A percentile compares a stretch with the other conserved stretches of the same genome.
Conservation (phyloP, 2,888 invertebrate species). For the Abrostola tripartita region DNA sequence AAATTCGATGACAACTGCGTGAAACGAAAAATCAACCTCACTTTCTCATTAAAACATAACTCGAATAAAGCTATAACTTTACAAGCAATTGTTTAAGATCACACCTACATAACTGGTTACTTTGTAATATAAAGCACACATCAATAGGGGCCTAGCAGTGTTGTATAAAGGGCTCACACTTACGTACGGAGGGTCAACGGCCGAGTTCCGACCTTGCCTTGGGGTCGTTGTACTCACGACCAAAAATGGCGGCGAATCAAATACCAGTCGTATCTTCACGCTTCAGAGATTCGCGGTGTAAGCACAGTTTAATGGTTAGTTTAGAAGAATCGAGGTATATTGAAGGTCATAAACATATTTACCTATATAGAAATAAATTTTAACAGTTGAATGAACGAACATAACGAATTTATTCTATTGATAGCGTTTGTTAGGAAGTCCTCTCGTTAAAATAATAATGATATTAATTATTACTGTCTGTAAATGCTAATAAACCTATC, state of each 20-base stretch:
- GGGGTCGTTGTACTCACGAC: constrained; percentile 74
- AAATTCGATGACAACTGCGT: too few species aligned
- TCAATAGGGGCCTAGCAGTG: constrained; percentile 24
- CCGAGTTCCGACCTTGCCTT: constrained; percentile 81
- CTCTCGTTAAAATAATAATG: too few species aligned
- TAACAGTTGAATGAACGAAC: too few species aligned
- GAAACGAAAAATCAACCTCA: too few species aligned
- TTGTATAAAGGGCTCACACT: constrained; percentile 27
- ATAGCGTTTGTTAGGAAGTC: too few species aligned
- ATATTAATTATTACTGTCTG: too few species aligned
- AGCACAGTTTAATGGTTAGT: constrained; percentile 4
- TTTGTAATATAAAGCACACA: constrained; percentile 1
- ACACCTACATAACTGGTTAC: neutral
- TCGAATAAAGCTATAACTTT: too few species aligned
- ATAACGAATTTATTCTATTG: too few species aligned
- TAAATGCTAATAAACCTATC: too few species aligned
- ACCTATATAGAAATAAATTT: too few species aligned
- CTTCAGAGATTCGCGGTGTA: constrained; percentile 24
- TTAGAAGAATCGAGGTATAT: neutral
- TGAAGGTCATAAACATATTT: too few species aligned
- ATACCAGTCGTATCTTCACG: constrained; percentile 53
- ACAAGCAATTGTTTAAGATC: neutral
- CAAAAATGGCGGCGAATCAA: constrained; percentile 68
- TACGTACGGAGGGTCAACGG: constrained; percentile 65
- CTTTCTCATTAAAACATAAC: too few species aligned